These are phyloP conservation scores for Yasuhikotakia modesta DNA, from an alignment of 2,797 vertebrate species.

Conservation along the genomic window DNA sequence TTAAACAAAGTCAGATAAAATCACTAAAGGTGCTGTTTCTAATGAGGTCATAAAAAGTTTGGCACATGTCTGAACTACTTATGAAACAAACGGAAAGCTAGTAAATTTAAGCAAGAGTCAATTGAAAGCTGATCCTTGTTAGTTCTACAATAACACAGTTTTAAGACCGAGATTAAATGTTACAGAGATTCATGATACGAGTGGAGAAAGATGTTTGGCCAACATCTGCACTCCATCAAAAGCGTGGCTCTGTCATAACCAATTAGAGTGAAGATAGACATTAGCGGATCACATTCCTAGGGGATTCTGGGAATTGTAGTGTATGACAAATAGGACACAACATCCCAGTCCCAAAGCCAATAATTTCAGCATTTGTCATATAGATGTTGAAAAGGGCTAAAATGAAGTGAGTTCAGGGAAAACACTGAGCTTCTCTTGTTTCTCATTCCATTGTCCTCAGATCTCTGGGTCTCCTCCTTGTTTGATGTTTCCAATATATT, in stretches of 20 bases:
- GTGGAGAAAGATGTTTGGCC: conserved; percentile 17
- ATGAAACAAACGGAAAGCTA: neutral
- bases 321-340: conserved; percentile 7
- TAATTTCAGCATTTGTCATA: too few species aligned
- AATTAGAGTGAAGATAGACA: conserved; percentile 28
- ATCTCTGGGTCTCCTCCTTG: conserved; percentile 24
- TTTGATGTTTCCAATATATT: conserved; percentile 21
- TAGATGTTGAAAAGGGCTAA: too few species aligned
- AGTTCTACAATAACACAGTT: neutral
- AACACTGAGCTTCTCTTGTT: neutral
- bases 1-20: too few species aligned
- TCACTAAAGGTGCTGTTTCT: neutral
- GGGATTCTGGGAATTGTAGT: conserved; percentile 24
- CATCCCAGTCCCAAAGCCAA: conserved; percentile 18
- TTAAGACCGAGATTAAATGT: neutral
- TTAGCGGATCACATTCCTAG: neutral
- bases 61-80: neutral
- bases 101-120: neutral
- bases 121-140: conserved; percentile 11
- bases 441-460: neutral
- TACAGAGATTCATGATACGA: conserved; percentile 10
- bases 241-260: conserved; percentile 1
- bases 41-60: too few species aligned
- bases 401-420: neutral
- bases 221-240: conserved; percentile 21